Conservation (phyloP, 92 coral and sea anemone species). For the Heteractis magnifica region DNA sequence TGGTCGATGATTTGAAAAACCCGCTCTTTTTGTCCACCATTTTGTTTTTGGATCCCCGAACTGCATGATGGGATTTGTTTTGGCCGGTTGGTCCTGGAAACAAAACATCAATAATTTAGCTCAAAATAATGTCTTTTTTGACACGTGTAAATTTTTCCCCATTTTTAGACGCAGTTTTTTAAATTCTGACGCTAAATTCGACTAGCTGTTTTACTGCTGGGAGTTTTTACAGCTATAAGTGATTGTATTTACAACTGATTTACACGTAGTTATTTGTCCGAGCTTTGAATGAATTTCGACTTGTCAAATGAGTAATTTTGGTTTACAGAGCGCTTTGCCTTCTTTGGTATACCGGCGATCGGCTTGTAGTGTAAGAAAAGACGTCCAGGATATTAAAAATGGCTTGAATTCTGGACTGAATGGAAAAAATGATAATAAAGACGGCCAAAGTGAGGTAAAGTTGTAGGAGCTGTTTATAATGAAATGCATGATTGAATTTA, state of each 20-base stretch:
- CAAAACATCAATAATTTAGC: background rate
- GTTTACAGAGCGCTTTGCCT: background rate
- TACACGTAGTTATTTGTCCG: no score
- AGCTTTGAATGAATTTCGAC: background rate
- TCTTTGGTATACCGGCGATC: background rate
- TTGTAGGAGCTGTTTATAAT: no score
- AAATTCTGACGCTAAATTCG: no score
- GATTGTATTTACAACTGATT: no score
- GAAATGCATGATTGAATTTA: no score
- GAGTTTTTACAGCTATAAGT: no score
- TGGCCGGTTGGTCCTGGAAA: slow-evolving; percentile 20
- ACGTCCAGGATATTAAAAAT: background rate
- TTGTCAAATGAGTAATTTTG: background rate
- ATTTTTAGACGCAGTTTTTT: no score
- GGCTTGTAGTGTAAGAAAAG: background rate
- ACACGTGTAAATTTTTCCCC: no score
- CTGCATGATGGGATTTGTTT: background rate
- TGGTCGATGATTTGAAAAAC: slow-evolving; percentile 6
- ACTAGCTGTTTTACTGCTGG: no score
- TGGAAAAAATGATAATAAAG: background rate
- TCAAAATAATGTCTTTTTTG: no score
- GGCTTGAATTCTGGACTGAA: background rate
- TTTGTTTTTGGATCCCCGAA: slow-evolving; percentile 1
- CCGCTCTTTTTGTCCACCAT: slow-evolving; percentile 38
- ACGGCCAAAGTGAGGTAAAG: slow-evolving; percentile 22